A percentile compares a stretch with the other conserved stretches of the same genome.
Evolutionary conservation across 2,113 vertebrate species (phyloP).

Genomic region (Scalopus aquaticus): DNA sequence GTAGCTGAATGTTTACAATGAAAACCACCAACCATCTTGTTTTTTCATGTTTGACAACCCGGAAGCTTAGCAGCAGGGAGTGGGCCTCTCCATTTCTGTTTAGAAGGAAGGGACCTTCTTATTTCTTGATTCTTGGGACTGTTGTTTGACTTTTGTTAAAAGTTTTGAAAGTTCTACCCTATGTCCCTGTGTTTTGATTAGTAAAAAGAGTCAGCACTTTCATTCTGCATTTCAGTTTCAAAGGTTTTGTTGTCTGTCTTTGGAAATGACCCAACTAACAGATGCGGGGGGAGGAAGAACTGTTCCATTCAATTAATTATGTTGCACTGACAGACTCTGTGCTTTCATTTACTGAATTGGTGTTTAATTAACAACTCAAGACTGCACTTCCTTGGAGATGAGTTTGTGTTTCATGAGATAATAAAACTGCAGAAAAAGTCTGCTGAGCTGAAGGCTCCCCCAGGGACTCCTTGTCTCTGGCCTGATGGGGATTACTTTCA

Average conservation of each 20-base stretch:
- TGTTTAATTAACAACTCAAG: conserved; percentile 52
- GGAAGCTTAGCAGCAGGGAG: not conserved
- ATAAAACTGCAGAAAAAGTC: conserved; percentile 56
- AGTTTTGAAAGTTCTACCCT: not conserved
- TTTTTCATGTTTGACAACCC: conserved; percentile 24
- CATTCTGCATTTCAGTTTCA: not conserved
- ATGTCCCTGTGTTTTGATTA: not conserved
- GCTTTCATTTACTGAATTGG: conserved; percentile 25
- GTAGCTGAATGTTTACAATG: conserved; percentile 55
- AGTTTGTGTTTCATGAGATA: conserved; percentile 44
- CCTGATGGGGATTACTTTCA: not conserved
- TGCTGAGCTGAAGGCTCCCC: not conserved
- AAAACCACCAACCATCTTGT: conserved; percentile 66
- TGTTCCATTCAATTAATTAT: conserved; percentile 1
- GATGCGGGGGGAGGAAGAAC: not conserved
- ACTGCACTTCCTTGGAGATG: conserved; percentile 26
- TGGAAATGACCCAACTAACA: conserved; percentile 63
- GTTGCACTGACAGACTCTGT: conserved; percentile 3
- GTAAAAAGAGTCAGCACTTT: not conserved
- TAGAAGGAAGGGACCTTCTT: not conserved
- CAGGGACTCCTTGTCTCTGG: not conserved
- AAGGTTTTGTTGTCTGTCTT: conserved; percentile 44
- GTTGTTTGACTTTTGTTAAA: not conserved
- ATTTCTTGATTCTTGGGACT: not conserved
- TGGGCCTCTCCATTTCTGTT: not conserved